phyloP scores from a whole-genome alignment of 2,888 invertebrate genomes.

The Mimumesa dahlbomi region DNA sequence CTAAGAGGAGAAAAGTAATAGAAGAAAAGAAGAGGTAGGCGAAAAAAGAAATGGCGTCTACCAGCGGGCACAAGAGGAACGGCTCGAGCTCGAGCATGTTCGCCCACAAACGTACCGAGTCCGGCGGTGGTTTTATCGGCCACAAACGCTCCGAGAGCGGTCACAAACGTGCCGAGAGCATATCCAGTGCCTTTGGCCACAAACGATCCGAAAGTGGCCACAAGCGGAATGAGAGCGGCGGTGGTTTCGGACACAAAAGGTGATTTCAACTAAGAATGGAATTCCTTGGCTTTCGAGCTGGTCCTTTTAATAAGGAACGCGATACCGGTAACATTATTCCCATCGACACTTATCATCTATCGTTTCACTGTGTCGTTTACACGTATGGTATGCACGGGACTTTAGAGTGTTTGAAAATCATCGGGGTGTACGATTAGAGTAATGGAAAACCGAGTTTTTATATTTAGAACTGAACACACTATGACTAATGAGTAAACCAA shows the following conservation, averaged over 20 bases:
- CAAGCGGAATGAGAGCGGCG: slow-evolving; percentile 73
- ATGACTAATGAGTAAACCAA: too few relatives aligned
- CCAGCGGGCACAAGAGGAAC: slow-evolving; percentile 76
- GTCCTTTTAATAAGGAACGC: too few relatives aligned
- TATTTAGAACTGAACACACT: too few relatives aligned
- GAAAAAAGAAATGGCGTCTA: slow-evolving; percentile 66
- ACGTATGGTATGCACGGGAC: too few relatives aligned
- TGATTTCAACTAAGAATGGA: too few relatives aligned
- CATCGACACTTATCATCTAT: too few relatives aligned
- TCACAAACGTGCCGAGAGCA: slow-evolving; percentile 77
- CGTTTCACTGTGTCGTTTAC: too few relatives aligned
- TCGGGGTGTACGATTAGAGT: too few relatives aligned
- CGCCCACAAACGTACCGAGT: slow-evolving; percentile 74
- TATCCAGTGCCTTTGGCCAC: slow-evolving; percentile 78
- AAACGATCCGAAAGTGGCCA: slow-evolving; percentile 75
- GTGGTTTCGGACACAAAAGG: slow-evolving; percentile 76
- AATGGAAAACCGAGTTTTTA: too few relatives aligned
- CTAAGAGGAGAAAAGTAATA: slow-evolving; percentile 20
- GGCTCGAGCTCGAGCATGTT: slow-evolving; percentile 78
- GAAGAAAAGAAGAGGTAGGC: slow-evolving; percentile 12
- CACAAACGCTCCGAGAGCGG: slow-evolving; percentile 76
- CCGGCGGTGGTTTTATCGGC: slow-evolving; percentile 74
- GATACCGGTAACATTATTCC: too few relatives aligned
- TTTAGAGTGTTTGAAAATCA: too few relatives aligned
- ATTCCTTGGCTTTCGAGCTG: too few relatives aligned